These are phyloP conservation scores for Chrysotoxum bicinctum DNA, from an alignment of 2,888 invertebrate genomes.

Conservation along the genomic window DNA sequence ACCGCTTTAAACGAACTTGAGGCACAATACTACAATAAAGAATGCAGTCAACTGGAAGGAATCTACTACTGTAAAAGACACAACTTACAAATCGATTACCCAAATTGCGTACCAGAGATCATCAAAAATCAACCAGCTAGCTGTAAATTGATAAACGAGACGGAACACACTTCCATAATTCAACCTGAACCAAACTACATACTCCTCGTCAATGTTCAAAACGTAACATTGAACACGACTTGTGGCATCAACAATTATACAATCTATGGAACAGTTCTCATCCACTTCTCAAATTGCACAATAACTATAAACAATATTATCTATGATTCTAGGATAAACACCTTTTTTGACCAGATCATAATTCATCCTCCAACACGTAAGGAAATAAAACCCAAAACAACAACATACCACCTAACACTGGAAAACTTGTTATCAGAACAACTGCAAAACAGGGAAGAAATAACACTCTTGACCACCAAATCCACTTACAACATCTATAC, in stretches of 20 bases:
- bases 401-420: neutral
- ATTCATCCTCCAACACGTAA: too few species aligned
- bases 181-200: too few species aligned
- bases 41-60: constrained; percentile 30
- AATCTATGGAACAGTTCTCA: too few species aligned
- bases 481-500: neutral
- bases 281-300: too few species aligned
- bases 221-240: too few species aligned
- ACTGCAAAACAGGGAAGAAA: neutral
- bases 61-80: constrained; percentile 23
- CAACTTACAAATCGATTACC: neutral
- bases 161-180: neutral
- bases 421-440: neutral
- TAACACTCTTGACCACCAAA: constrained; percentile 3
- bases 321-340: too few species aligned
- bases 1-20: neutral
- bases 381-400: neutral
- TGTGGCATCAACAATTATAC: too few species aligned
- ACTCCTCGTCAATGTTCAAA: too few species aligned
- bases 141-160: constrained; percentile 8
- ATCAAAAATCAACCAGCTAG: constrained; percentile 26
- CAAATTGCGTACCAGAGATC: too few species aligned
- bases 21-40: constrained; percentile 19
- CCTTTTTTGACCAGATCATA: too few species aligned
- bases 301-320: too few species aligned